Evolutionary conservation across 2,888 invertebrate species (phyloP), one percentile per base, ranked within the genome.

Genomic region (Clostera curtula): DNA sequence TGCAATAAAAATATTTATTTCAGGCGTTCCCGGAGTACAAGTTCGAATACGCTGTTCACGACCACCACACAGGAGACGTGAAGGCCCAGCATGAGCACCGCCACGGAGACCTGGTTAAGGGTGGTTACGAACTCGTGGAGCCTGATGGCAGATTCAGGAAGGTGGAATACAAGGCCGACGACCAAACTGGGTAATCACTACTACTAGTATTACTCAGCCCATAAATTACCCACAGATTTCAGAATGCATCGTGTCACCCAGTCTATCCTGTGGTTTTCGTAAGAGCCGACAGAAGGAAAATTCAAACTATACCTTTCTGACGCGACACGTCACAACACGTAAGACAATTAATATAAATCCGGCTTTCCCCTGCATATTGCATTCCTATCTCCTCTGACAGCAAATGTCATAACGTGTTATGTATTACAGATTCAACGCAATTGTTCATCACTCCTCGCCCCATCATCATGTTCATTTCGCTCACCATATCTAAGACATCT

Each of bases 141-240:
- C 88, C 89, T 6, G 89, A 88, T 48, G 89, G 89, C 50, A 84
- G 88, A 26, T 71, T 82, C 55, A 82, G 89, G 54, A 89, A 87
- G 52, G 89, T 89, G 12, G 87, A 89, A 48, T 89, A 89, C 70
- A 86, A 85, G 55, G 89, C 88, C 17, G 89, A 89, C 46, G 87
- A 87, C 43, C 82, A 79, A 43, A 74, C 77, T 7, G 82, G 82
- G 82, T 80, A 45, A 48, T n/a, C n/a, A n/a, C n/a, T n/a, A n/a
- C n/a, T n/a, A n/a, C n/a, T n/a, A n/a, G n/a, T n/a, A n/a, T n/a
- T n/a, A n/a, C n/a, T n/a, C n/a, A n/a, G n/a, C n/a, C n/a, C n/a
- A n/a, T n/a, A n/a, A n/a, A n/a, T n/a, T n/a, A n/a, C n/a, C n/a
- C n/a, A n/a, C n/a, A n/a, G n/a, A n/a, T n/a, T n/a, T n/a, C n/a